Percentiles rank a stretch among this genome's conserved stretches.
Evolutionary conservation across 2,888 invertebrate genomes (phyloP).

Genomic region (Stenodera caucasica): DNA sequence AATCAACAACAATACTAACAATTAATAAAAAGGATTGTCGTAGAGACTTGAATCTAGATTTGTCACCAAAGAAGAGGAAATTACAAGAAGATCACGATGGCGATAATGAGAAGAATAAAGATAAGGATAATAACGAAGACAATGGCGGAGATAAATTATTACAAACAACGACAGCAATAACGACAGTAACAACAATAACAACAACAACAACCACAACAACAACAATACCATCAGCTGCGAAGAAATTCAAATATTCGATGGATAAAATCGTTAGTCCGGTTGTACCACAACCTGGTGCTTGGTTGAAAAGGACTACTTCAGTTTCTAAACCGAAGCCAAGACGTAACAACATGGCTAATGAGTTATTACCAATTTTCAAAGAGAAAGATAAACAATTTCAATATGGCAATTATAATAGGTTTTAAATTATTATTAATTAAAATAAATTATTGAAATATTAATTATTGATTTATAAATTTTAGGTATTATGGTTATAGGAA

Average conservation of each 20-base stretch:
- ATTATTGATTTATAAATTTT: constrained; percentile 43
- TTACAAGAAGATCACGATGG: constrained; percentile 59
- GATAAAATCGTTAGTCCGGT: constrained; percentile 93
- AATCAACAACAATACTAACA: constrained; percentile 40
- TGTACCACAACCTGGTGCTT: constrained; percentile 85
- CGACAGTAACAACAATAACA: neutral
- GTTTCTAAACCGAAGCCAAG: constrained; percentile 49
- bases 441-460: neutral
- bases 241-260: constrained; percentile 69
- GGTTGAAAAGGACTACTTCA: constrained; percentile 64
- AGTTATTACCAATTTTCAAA: constrained; percentile 68
- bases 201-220: neutral
- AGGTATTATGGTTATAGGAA: constrained; percentile 95
- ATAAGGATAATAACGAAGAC: neutral
- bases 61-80: constrained; percentile 61
- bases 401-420: constrained; percentile 94
- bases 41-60: constrained; percentile 40
- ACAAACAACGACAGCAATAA: neutral
- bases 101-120: neutral
- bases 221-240: constrained; percentile 44
- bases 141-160: neutral
- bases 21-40: no score
- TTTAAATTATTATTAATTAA: constrained; percentile 22
- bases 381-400: constrained; percentile 80
- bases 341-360: constrained; percentile 53